A percentile compares a stretch with the other conserved stretches of the same genome.
Conservation (phyloP, 1,140 invertebrate genomes). For the Antheraea mylitta region DNA sequence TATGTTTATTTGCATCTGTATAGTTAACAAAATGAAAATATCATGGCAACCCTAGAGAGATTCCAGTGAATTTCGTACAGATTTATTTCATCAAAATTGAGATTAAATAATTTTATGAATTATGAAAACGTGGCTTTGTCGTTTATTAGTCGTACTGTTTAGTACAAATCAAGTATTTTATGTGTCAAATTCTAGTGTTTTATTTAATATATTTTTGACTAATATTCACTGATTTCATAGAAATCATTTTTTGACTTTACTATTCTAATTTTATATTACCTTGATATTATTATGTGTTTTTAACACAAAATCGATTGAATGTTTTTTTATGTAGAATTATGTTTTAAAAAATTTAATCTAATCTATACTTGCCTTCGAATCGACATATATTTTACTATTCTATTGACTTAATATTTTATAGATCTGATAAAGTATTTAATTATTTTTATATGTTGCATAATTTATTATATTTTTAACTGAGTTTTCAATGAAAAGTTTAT, state of each 20-base stretch:
- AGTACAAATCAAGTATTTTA: constrained; percentile 34
- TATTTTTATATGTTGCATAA: constrained; percentile 64
- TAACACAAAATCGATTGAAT: constrained; percentile 23
- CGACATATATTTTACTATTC: constrained; percentile 28
- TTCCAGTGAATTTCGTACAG: constrained; percentile 8
- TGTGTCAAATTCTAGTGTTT: constrained; percentile 32
- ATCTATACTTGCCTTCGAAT: constrained; percentile 53
- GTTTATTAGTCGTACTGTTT: constrained; percentile 16
- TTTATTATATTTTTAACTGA: constrained; percentile 61
- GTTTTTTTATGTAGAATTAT: constrained; percentile 26
- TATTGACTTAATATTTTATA: neutral
- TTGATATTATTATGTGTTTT: constrained; percentile 18
- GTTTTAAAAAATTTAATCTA: constrained; percentile 37
- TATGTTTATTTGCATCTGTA: neutral
- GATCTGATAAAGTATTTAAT: constrained; percentile 19
- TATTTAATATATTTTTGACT: constrained; percentile 27
- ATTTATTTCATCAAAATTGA: constrained; percentile 23
- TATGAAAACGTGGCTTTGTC: neutral
- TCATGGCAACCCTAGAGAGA: neutral
- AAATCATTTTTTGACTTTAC: constrained; percentile 42
- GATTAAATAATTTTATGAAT: constrained; percentile 20
- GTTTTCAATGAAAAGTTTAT: constrained; percentile 18
- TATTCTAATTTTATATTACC: constrained; percentile 27
- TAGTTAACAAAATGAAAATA: neutral
- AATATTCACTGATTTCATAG: constrained; percentile 49